Evolutionary conservation across 2,113 vertebrate species (phyloP).

Genomic region (Semicossyphus pulcher): DNA sequence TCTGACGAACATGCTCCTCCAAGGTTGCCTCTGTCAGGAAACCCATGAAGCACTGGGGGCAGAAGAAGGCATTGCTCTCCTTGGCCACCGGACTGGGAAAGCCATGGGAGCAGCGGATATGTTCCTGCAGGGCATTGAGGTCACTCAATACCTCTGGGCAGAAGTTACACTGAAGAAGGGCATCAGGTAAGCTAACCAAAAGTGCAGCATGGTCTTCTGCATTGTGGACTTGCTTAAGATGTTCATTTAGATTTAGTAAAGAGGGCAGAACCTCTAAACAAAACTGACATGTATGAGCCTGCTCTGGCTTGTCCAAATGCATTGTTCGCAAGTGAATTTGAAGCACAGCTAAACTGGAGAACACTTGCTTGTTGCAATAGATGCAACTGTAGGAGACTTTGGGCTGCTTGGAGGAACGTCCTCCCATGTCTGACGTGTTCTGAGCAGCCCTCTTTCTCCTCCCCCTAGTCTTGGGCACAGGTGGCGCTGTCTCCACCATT

Average conservation of each 20-base stretch:
- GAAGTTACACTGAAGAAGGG: slow-evolving; percentile 97
- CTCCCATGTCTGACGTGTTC: slow-evolving; percentile 88
- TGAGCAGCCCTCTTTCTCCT: slow-evolving; percentile 94
- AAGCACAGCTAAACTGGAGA: slow-evolving; percentile 95
- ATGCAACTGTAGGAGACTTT: slow-evolving; percentile 97
- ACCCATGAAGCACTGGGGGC: slow-evolving; percentile 98
- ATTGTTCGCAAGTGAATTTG: slow-evolving; percentile 98
- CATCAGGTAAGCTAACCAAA: slow-evolving; percentile 91
- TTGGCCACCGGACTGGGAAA: slow-evolving; percentile 94
- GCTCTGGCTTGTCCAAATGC: slow-evolving; percentile 97
- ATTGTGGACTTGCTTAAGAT: slow-evolving; percentile 96
- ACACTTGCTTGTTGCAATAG: slow-evolving; percentile 97
- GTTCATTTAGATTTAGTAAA: slow-evolving; percentile 97
- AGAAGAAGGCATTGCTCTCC: slow-evolving; percentile 99
- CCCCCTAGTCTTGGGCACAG: slow-evolving; percentile 92
- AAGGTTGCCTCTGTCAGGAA: slow-evolving; percentile 97
- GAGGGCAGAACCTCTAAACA: slow-evolving; percentile 97
- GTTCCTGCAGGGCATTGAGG: slow-evolving; percentile 97
- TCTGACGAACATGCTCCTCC: slow-evolving; percentile 97
- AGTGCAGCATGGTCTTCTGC: slow-evolving; percentile 89
- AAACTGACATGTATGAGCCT: slow-evolving; percentile 97
- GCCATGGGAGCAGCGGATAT: slow-evolving; percentile 95
- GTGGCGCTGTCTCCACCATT: slow-evolving; percentile 92
- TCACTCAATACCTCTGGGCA: slow-evolving; percentile 95
- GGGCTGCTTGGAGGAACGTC: slow-evolving; percentile 90